Percentiles rank a stretch among this genome's conserved stretches.
phyloP scores from a whole-genome alignment of 2,888 invertebrate species.

The Hyppa rectilinea region DNA sequence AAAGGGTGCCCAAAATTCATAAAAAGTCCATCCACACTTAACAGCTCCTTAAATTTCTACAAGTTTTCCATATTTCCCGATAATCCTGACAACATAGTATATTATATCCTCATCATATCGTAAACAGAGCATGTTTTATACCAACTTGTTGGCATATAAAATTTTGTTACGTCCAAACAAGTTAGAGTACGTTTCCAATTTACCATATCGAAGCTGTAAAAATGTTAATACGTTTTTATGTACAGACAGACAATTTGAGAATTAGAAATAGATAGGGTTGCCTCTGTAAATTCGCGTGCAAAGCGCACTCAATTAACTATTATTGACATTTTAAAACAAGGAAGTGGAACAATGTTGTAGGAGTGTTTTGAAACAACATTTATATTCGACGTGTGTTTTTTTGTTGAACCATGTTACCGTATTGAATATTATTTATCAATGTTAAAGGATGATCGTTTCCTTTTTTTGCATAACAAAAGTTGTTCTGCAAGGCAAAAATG shows the following conservation, averaged over 20 bases:
- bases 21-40: constrained; percentile 17
- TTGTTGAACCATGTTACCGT: background rate
- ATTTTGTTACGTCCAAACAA: constrained; percentile 56
- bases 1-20: constrained; percentile 20
- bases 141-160: constrained; percentile 54
- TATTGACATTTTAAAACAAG: background rate
- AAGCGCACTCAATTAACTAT: background rate
- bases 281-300: background rate
- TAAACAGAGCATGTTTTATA: constrained; percentile 57
- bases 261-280: constrained; percentile 59
- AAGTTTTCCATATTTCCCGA: constrained; percentile 7
- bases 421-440: background rate
- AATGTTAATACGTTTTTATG: constrained; percentile 73
- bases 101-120: constrained; percentile 32
- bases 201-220: constrained; percentile 73
- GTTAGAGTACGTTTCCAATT: constrained; percentile 62
- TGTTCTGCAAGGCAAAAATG: background rate
- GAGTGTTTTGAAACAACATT: background rate
- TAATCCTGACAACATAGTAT: constrained; percentile 32
- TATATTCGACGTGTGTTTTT: background rate
- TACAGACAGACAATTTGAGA: constrained; percentile 66
- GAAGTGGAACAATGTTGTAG: background rate
- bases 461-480: background rate
- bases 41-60: constrained; percentile 26
- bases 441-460: background rate